phyloP scores from a whole-genome alignment of 2,797 vertebrate species.

The Phataginus tetradactyla region DNA sequence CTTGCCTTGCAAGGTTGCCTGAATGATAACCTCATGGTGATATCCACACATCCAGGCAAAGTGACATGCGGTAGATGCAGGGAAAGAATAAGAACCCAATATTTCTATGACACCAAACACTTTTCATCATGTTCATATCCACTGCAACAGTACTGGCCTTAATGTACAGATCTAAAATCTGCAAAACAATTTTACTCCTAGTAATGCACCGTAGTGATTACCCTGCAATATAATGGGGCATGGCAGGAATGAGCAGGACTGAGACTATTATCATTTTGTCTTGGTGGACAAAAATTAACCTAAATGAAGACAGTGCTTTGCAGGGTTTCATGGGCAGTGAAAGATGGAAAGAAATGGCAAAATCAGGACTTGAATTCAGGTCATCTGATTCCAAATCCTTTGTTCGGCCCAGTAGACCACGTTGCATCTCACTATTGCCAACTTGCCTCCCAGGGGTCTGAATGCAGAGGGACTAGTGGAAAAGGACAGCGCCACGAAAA shows the following conservation, averaged over 20 bases:
- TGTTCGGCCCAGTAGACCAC: background rate
- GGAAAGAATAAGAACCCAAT: background rate
- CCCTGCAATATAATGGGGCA: background rate
- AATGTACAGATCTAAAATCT: background rate
- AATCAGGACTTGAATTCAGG: background rate
- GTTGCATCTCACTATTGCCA: background rate
- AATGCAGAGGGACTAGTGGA: background rate
- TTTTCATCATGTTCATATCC: background rate
- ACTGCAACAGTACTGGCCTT: background rate
- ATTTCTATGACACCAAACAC: background rate
- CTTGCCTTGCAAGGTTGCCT: background rate
- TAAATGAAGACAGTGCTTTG: background rate
- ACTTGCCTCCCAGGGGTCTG: background rate
- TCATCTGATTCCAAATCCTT: background rate
- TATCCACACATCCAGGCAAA: background rate
- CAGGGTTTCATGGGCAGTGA: background rate
- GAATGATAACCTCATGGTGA: background rate
- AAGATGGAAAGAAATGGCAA: background rate
- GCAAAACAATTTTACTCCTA: background rate
- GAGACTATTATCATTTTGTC: background rate
- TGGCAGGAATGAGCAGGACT: background rate
- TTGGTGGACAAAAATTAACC: background rate
- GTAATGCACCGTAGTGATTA: background rate
- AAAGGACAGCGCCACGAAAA: background rate
- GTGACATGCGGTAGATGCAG: background rate